Evolutionary conservation across 2,113 vertebrate species (phyloP), one percentile per base, ranked within the genome.

Genomic region (Muntiacus muntjak): DNA sequence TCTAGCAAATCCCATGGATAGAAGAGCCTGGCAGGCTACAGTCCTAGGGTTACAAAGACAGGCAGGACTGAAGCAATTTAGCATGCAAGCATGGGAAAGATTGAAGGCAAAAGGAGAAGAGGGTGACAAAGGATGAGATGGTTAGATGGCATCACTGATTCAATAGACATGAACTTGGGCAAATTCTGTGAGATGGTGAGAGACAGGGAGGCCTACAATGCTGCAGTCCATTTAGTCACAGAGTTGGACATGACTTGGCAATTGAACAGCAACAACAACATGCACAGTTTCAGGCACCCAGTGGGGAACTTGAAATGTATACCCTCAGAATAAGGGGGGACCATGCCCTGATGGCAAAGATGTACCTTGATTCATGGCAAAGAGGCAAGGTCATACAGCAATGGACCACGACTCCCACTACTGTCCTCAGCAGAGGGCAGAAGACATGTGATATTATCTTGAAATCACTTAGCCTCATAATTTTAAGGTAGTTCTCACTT

Each of bases 331-430:
- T 36, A 83, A 55, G 33, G 33, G 16, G 52, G 50, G 12, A 25
- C 50, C 6, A 36, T 55, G 81, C 7, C 15, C 40, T 19, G 9
- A 82, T 5, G 9, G 12, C 25, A 82, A 60, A 58, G 0, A 62
- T 9, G 11, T 7, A 54, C 12, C 5, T 54, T 57, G 36, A 33
- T 47, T 40, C 26, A 25, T 23, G 14, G 11, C 9, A 78, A 95
- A 30, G 14, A 6, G 12, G 15, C 50, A 84, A 87, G 55, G 57
- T 45, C 52, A 60, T 2, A 30, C 3, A 62, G 21, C 12, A 43
- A 12, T 9, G 33, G 21, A 21, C 47, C 11, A 21, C 1, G 6
- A 23, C 2, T 7, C 2, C 4, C 5, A 19, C 11, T 5, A 9
- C 40, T 40, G 9, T 21, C 14, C 52, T n/a, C 7, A 43, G 6